Percentiles rank a stretch among this genome's conserved stretches.
Conservation (phyloP, 2,888 invertebrate genomes). For the Erebia aethiops region DNA sequence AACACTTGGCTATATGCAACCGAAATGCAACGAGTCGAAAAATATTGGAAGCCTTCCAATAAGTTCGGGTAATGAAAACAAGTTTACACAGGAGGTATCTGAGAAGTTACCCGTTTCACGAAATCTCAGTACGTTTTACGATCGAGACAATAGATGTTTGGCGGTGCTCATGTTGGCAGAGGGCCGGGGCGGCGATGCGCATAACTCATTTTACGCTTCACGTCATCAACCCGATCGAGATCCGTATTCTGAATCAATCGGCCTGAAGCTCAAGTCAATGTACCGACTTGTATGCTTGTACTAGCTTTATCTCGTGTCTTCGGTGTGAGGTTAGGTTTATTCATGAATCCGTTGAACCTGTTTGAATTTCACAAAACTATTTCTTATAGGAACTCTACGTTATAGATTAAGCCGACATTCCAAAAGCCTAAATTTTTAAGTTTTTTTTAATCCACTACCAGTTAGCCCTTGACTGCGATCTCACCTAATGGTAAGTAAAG, state of each 20-base stretch:
- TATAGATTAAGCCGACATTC: too few relatives aligned
- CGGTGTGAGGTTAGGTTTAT: too few relatives aligned
- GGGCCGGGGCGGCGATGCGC: conserved; percentile 70
- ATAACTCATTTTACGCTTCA: conserved; percentile 78
- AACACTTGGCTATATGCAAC: conserved; percentile 61
- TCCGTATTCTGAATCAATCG: conserved; percentile 62
- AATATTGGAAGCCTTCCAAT: conserved; percentile 79
- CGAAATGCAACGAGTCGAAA: conserved; percentile 70
- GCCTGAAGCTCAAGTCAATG: conserved; percentile 52
- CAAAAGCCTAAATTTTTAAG: too few relatives aligned
- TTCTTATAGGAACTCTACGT: too few relatives aligned
- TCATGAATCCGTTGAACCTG: too few relatives aligned
- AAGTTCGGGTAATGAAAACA: conserved; percentile 78
- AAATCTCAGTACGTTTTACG: conserved; percentile 72
- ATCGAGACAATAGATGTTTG: conserved; percentile 74
- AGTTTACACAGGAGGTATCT: conserved; percentile 63
- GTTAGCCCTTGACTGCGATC: too few relatives aligned
- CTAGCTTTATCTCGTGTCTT: too few relatives aligned
- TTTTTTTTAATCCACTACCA: too few relatives aligned
- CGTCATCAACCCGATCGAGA: conserved; percentile 61
- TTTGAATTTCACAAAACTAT: too few relatives aligned
- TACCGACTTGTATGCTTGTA: conserved; percentile 30
- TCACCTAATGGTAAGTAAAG: too few relatives aligned
- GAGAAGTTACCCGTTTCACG: conserved; percentile 75
- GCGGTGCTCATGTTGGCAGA: conserved; percentile 65